These are phyloP conservation scores for Platyscapa corneri DNA, from an alignment of 1,140 invertebrate species.

Conservation along the genomic window DNA sequence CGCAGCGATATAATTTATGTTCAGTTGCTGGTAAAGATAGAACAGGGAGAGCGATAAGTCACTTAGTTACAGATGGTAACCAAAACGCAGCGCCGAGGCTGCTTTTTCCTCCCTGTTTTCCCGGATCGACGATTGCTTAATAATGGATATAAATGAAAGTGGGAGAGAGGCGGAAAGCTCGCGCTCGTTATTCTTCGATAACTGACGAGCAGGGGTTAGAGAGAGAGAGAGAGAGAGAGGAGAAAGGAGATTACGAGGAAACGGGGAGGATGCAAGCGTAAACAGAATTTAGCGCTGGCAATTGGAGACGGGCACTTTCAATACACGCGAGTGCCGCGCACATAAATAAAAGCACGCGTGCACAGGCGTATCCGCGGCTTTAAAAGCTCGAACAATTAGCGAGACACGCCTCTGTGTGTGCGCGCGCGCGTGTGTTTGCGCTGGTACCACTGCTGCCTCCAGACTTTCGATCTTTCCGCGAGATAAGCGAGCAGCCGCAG, in stretches of 20 bases:
- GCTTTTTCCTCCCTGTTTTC: too few species aligned
- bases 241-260: not conserved
- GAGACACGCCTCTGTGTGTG: not conserved
- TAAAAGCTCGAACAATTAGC: slow-evolving; percentile 21
- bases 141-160: not conserved
- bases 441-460: not conserved
- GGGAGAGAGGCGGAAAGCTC: not conserved
- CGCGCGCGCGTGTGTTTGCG: not conserved
- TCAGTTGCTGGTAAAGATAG: too few species aligned
- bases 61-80: too few species aligned
- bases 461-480: slow-evolving; percentile 38
- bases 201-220: not conserved
- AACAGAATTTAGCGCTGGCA: not conserved
- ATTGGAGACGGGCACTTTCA: not conserved
- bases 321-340: not conserved
- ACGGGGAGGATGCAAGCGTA: not conserved
- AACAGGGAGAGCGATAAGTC: too few species aligned
- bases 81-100: too few species aligned
- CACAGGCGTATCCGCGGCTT: too few species aligned
- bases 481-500: slow-evolving; percentile 27
- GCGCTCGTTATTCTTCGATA: not conserved
- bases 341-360: not conserved
- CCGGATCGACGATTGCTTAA: not conserved
- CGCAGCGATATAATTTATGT: too few species aligned
- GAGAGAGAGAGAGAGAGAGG: not conserved